Base-by-base conservation (phyloP, 2,888 invertebrate genomes). In the Eristalis pertinax region DNA sequence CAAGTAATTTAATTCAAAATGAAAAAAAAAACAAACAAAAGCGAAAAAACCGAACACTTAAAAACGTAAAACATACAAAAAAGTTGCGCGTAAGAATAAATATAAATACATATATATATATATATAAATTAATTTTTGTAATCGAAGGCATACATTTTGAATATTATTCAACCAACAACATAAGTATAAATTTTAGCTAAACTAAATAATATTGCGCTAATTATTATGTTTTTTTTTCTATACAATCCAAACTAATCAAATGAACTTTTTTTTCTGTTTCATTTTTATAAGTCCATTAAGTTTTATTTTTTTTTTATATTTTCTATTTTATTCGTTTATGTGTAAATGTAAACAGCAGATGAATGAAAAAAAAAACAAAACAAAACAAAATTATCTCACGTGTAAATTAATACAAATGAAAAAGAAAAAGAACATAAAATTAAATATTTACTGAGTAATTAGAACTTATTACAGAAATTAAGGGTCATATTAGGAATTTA, bases 401-500 rank as follows among this genome's bases (percentile, higher is more conserved):
- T 86, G 68, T 81, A 74, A 86, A 82, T 82, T 74, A 62, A 77
- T 64, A 74, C 67, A 76, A 50, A 60, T 32, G 32, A 78, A 41
- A 35, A 35, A 73, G 50, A 67, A 67, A 65, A 68, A 75, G 35
- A 63, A 38, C 13, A 50, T 50, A 38, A 79, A 65, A 72, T 38
- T 75, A 58, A 50, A 56, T 69, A 79, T 76, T 72, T 78, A 82
- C 73, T 74, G 65, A 80, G 19, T 79, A 84, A 80, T 80, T 79
- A 84, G 72, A 72, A 75, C 63, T 69, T 82, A 85, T 84, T 72
- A 56, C 80, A 63, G 24, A 65, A 62, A 70, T 85, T 67, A 86
- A 77, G 50, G 35, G 76, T 72, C 79, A 58, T 85, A 67, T 83
- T 76, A 79, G 87, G 75, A 87, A 83, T 79, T 60, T 87, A 79